Percentiles rank a stretch among this genome's conserved stretches.
Evolutionary conservation across 1,140 invertebrate species (phyloP).

Genomic region (Aphis gossypii): DNA sequence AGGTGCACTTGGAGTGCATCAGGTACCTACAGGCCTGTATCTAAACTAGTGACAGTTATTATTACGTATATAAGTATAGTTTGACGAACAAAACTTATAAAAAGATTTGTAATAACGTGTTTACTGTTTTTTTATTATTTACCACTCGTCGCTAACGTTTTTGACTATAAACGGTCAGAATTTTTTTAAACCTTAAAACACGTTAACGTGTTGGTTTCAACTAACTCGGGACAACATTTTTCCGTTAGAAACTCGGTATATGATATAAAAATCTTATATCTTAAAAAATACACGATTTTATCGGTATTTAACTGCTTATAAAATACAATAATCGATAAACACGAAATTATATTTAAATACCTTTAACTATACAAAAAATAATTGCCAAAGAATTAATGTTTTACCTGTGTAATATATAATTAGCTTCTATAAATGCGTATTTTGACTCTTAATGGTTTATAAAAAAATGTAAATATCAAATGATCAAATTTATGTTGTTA

Average conservation of each 20-base stretch:
- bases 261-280: background rate
- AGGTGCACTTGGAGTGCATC: background rate
- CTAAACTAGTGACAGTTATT: background rate
- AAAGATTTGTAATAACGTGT: background rate
- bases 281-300: background rate
- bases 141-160: background rate
- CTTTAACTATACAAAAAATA: background rate
- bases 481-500: too few relatives aligned
- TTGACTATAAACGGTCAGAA: too few relatives aligned
- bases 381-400: background rate
- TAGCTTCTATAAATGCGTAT: background rate
- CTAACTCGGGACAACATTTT: background rate
- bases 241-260: background rate
- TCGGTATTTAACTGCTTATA: background rate
- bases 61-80: background rate
- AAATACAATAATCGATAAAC: background rate
- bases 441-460: background rate
- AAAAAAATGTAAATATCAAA: background rate
- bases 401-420: background rate
- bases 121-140: background rate
- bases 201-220: background rate
- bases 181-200: background rate
- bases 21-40: background rate
- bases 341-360: background rate
- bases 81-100: background rate